A percentile compares a stretch with the other conserved stretches of the same genome.
These are phyloP conservation scores for Epizoanthus ramosus DNA, from an alignment of 92 coral and sea anemone genomes.

Conservation along the genomic window DNA sequence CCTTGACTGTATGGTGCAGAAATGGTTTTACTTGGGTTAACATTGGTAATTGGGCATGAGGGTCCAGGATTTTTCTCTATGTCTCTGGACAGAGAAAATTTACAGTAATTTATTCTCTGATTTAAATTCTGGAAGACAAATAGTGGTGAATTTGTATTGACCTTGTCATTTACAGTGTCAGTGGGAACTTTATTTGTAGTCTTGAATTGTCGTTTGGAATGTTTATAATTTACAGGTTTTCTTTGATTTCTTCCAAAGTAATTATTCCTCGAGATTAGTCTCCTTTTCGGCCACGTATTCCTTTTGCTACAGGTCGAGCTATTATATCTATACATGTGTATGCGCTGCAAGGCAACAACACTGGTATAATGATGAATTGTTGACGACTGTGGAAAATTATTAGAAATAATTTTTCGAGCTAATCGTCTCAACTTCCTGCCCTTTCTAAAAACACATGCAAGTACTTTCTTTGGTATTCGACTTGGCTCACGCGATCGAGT, in stretches of 20 bases:
- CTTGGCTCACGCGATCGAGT: conserved; percentile 16
- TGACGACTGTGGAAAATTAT: conserved; percentile 3
- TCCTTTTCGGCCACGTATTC: too few relatives aligned
- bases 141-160: too few relatives aligned
- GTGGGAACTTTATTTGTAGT: too few relatives aligned
- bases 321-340: conserved; percentile 8
- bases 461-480: conserved; percentile 30
- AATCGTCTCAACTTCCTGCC: conserved; percentile 4
- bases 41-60: too few relatives aligned
- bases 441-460: conserved; percentile 3
- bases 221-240: not conserved
- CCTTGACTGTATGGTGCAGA: too few relatives aligned
- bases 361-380: conserved; percentile 6
- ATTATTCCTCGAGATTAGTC: not conserved
- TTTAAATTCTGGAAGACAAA: conserved; percentile 15
- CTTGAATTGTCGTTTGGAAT: not conserved
- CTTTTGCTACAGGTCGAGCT: not conserved
- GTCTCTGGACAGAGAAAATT: not conserved
- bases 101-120: conserved; percentile 9
- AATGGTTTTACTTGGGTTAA: too few relatives aligned
- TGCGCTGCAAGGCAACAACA: not conserved
- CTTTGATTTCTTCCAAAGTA: conserved; percentile 5
- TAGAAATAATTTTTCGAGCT: conserved; percentile 4
- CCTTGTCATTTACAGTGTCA: too few relatives aligned
- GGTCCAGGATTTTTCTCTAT: too few relatives aligned